Evolutionary conservation across 1,140 invertebrate genomes (phyloP), one percentile per base, ranked within the genome.

Genomic region (Eriosoma lanigerum): DNA sequence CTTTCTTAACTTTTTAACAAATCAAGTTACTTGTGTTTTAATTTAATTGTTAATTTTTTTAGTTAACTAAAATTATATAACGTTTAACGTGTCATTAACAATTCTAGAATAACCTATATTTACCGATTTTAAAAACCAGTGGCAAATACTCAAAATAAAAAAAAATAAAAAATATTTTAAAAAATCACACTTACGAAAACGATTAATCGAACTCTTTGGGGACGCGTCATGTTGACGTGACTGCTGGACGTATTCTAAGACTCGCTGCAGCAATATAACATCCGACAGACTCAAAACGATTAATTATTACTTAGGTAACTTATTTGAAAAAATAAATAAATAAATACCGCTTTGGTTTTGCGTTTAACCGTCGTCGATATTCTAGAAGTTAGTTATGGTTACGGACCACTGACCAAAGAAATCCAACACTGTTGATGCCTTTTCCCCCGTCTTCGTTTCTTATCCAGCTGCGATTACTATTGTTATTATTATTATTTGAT

Each of bases 401-500:
- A 62, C 60, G 60, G 60, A 62, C 60, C 60, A 62, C 60, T 62
- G 17, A 62, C 26, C 60, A 29, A 32, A 62, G 60, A 62, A 62
- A 62, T 62, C 19, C 32, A 62, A 32, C 60, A 62, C 19, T 29
- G 19, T n/a, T n/a, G n/a, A n/a, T n/a, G n/a, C n/a, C n/a, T n/a
- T n/a, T n/a, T n/a, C n/a, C n/a, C n/a, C 60, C 60, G 17, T 26
- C 26, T 26, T 24, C 2, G 9, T 62, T 29, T 3, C 6, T n/a
- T n/a, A n/a, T n/a, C n/a, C n/a, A n/a, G 6, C 6, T 62, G 21
- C 54, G 12, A 8, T 60, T 4, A 15, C 15, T 60, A 1, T 9
- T n/a, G n/a, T n/a, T n/a, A n/a, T n/a, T n/a, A 38, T 38, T 3
- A 38, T 38, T 38, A 38, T 38, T 38, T 38, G 8, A 4, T 38